Base-by-base conservation (phyloP, 2,888 invertebrate genomes). In the Phrixothrix hirtus region DNA sequence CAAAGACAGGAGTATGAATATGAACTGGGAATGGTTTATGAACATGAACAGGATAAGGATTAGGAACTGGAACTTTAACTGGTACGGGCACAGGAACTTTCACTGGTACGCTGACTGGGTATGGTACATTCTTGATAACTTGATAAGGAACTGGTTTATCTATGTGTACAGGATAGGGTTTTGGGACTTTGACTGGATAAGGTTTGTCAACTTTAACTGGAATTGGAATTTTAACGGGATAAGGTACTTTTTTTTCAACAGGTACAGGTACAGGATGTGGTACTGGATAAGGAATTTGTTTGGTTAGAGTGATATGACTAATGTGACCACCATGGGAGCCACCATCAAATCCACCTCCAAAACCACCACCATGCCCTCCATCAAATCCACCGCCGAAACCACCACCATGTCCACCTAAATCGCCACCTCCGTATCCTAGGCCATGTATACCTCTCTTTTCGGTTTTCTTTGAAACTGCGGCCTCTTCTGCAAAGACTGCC, bases 91-190 rank as follows among this genome's bases (percentile, higher is more conserved):
- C 66, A 2, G 70, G 64, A 37, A 74, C 69, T 57, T 65, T 74
- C 6, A 78, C 75, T 58, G 78, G 76, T 31, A 78, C 76, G 71
- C 72, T 67, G 14, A 73, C 74, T 57, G 68, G 75, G 7, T 46
- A 29, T 25, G 73, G 81, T 1, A 81, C 80, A 0, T 80, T 81
- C 57, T 80, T 81, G 1, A 81, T 76, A 1, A 82, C 81, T 1
- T 77, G 79, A 26, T 78, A 77, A 1, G 81, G 78, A 29, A 81
- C 78, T 2, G 79, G 79, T 44, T 79, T 75, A 48, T 80, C 80
- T 0, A 82, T 78, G 0, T 78, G 71, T 0, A 81, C 79, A 47
- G 73, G 72, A 47, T 72, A 69, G 1, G 81, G 81, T 15, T 78
- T 77, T 1, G 78, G 78, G 1, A 83, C 72, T 41, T 67, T 67